Evolutionary conservation across 2,113 vertebrate genomes (phyloP).

Genomic region (Rhodinocichla rosea): DNA sequence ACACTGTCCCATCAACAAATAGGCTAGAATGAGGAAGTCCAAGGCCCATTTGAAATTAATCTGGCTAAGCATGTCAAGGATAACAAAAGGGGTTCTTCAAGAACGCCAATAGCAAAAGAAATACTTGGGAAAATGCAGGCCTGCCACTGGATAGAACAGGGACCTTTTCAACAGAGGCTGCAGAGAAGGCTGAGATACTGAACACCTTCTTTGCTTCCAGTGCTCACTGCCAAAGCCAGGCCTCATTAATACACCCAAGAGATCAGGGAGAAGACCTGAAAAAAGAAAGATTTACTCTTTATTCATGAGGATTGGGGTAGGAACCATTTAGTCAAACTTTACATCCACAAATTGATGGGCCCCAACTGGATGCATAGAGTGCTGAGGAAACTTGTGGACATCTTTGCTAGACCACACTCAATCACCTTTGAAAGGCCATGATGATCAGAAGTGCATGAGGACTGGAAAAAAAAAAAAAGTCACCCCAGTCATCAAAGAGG

Average conservation of each 20-base stretch:
- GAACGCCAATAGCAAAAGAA: not conserved
- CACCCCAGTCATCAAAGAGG: not conserved
- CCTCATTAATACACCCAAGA: not conserved
- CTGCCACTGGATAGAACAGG: too few relatives aligned
- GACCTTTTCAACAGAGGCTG: not conserved
- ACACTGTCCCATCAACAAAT: not conserved
- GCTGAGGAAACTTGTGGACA: not conserved
- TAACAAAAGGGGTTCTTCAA: not conserved
- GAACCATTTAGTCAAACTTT: not conserved
- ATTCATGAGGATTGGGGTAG: not conserved
- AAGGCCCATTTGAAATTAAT: not conserved
- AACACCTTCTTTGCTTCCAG: not conserved
- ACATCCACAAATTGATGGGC: accelerated
- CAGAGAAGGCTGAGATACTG: not conserved
- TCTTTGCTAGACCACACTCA: not conserved
- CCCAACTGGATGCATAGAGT: not conserved
- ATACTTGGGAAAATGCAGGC: not conserved
- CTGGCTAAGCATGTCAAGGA: not conserved
- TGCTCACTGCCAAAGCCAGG: not conserved
- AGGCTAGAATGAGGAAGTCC: not conserved
- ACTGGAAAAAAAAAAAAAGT: not conserved
- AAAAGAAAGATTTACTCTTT: not conserved
- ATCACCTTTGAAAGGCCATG: not conserved
- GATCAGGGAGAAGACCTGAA: not conserved
- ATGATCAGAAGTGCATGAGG: not conserved